Evolutionary conservation across 2,113 vertebrate species (phyloP).

Genomic region (Fukomys damarensis): DNA sequence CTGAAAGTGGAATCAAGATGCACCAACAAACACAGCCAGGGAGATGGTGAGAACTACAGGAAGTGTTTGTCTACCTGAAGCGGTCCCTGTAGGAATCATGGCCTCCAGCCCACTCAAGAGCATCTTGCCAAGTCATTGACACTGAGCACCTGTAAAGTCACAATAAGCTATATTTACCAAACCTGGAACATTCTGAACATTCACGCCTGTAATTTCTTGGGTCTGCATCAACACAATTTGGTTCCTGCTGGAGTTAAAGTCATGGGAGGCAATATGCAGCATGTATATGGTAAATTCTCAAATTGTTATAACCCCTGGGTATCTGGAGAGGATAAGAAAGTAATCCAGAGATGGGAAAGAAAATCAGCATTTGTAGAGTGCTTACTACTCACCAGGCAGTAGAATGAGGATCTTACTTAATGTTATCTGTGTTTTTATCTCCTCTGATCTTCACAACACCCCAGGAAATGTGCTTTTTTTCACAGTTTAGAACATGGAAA

Average conservation of each 20-base stretch:
- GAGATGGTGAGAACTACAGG: neutral
- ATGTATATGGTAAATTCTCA: neutral
- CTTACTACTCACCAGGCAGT: neutral
- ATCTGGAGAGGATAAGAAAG: neutral
- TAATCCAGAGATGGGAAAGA: neutral
- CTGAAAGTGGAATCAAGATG: neutral
- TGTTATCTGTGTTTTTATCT: neutral
- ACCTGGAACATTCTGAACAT: neutral
- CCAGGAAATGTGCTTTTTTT: neutral
- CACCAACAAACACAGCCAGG: neutral
- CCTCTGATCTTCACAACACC: neutral
- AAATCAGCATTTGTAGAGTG: neutral
- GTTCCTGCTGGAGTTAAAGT: neutral
- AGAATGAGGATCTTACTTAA: neutral
- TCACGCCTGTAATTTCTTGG: neutral
- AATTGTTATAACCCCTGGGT: neutral
- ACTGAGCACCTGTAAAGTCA: conserved; percentile 4
- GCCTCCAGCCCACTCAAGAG: neutral
- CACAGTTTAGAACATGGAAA: conserved; percentile 36
- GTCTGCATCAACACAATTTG: neutral
- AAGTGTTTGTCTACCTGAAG: neutral
- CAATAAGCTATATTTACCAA: neutral
- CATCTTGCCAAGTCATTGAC: neutral
- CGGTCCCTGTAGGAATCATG: neutral
- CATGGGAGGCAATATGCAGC: neutral